Conservation (phyloP, 2,797 vertebrate genomes). For the Crax fasciolata region DNA sequence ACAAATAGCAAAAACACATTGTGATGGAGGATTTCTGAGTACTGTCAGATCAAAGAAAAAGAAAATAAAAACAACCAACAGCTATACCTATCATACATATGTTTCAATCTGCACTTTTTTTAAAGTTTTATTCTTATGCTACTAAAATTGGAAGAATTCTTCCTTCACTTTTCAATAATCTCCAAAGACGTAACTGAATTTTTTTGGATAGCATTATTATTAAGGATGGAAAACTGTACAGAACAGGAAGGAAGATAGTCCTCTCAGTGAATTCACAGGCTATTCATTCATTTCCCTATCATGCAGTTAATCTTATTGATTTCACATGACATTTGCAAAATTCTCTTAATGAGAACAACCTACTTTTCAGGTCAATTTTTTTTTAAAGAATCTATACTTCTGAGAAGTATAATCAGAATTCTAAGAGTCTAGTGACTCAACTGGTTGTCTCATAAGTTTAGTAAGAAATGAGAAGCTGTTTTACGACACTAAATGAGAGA, state of each 20-base stretch:
- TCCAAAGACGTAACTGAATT: neutral
- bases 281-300: neutral
- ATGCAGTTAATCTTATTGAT: neutral
- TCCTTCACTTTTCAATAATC: neutral
- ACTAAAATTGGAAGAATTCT: neutral
- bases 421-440: neutral
- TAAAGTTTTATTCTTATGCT: neutral
- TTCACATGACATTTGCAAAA: neutral
- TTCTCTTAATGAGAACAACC: neutral
- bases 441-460: neutral
- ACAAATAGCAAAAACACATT: neutral
- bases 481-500: neutral
- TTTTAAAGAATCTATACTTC: neutral
- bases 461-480: neutral
- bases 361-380: neutral
- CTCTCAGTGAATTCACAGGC: neutral
- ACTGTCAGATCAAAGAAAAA: neutral
- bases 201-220: neutral
- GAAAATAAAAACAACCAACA: neutral
- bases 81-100: neutral
- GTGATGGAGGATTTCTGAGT: neutral
- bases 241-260: neutral
- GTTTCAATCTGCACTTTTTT: neutral
- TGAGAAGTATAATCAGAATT: neutral
- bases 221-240: neutral